phyloP scores from a whole-genome alignment of 2,888 invertebrate genomes.

The Nomada ferruginata region DNA sequence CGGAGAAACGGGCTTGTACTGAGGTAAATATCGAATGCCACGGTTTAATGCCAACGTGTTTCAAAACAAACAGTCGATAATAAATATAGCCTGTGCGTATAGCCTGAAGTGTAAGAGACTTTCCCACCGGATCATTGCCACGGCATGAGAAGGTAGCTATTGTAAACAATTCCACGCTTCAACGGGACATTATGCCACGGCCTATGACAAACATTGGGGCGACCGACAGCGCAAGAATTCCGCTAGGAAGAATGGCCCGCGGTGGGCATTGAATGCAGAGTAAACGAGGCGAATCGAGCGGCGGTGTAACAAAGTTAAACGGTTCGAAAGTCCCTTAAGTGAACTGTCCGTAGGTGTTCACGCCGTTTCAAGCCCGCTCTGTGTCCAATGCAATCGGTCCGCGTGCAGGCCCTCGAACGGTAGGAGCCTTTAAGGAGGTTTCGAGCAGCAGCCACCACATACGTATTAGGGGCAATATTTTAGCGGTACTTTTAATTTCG shows the following conservation, averaged over 20 bases:
- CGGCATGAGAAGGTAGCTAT: too few species aligned
- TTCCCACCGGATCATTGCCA: too few species aligned
- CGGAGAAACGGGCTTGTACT: too few species aligned
- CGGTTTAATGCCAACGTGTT: too few species aligned
- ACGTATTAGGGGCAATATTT: slow-evolving; percentile 81
- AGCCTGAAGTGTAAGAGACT: too few species aligned
- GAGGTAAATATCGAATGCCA: too few species aligned
- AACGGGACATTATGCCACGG: background rate
- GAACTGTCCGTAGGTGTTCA: slow-evolving; percentile 47
- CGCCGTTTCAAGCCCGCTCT: slow-evolving; percentile 34
- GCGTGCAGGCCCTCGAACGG: slow-evolving; percentile 44
- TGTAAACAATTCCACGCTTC: background rate
- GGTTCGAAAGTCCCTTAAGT: slow-evolving; percentile 38
- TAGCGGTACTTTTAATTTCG: slow-evolving; percentile 83
- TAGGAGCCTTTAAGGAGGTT: slow-evolving; percentile 46
- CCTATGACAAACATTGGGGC: background rate
- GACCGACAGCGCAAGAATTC: background rate
- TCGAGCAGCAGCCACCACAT: slow-evolving; percentile 62
- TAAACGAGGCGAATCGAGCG: slow-evolving; percentile 29
- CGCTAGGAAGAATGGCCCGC: background rate
- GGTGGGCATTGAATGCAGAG: slow-evolving; percentile 29
- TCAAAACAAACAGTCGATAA: background rate
- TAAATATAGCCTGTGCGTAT: background rate
- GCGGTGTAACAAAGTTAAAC: slow-evolving; percentile 33
- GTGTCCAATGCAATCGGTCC: slow-evolving; percentile 37